These are phyloP conservation scores for Macropus fuliginosus DNA, from an alignment of 2,797 vertebrate genomes.

Conservation along the genomic window DNA sequence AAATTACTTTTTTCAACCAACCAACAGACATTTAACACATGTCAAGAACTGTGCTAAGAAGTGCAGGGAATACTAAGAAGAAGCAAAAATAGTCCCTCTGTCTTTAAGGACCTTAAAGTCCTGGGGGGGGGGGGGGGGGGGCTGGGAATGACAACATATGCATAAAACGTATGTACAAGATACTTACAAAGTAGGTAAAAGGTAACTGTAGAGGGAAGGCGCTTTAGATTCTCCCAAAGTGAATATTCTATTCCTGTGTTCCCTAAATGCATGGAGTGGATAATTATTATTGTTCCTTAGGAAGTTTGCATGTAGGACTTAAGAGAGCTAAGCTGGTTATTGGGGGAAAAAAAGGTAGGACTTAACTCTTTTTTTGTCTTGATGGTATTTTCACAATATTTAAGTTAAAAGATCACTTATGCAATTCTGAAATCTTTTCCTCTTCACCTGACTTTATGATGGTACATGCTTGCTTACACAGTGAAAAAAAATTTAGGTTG, in stretches of 20 bases:
- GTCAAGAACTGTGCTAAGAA: background rate
- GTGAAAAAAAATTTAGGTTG: constrained; percentile 35
- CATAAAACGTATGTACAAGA: background rate
- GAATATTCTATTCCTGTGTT: constrained; percentile 42
- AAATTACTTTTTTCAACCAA: constrained; percentile 38
- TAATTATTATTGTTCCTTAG: constrained; percentile 18
- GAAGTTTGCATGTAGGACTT: background rate
- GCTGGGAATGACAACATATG: background rate
- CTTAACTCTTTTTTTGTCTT: background rate
- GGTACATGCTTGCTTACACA: constrained; percentile 22
- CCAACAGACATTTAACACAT: background rate
- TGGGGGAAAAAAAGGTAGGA: background rate
- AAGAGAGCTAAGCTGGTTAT: constrained; percentile 7
- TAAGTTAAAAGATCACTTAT: constrained; percentile 16
- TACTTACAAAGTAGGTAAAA: background rate
- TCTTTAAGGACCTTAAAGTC: background rate
- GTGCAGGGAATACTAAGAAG: background rate
- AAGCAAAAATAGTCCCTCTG: background rate
- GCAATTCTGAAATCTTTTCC: background rate
- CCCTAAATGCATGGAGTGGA: constrained; percentile 19
- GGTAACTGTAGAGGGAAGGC: background rate
- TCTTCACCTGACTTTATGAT: background rate
- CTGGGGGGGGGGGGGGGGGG: background rate
- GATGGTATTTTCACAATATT: constrained; percentile 21
- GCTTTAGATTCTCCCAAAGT: constrained; percentile 41